A percentile compares a stretch with the other conserved stretches of the same genome.
These are phyloP conservation scores for Girardia tigrina DNA, from an alignment of 2,888 invertebrate genomes.

Conservation along the genomic window DNA sequence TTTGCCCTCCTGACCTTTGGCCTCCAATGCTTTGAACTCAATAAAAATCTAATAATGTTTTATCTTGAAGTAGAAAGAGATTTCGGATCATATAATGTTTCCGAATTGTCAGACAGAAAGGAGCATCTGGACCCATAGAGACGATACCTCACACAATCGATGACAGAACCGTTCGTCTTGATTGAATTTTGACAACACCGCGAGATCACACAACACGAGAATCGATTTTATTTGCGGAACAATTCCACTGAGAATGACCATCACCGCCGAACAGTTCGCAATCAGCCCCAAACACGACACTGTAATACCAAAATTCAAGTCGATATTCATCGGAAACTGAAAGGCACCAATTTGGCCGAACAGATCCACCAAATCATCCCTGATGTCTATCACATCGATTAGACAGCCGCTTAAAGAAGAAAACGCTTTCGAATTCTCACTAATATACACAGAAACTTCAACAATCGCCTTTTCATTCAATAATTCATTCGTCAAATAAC, in stretches of 20 bases:
- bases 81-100: too few relatives aligned
- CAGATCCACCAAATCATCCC: constrained; percentile 56
- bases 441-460: too few relatives aligned
- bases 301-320: constrained; percentile 84
- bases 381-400: constrained; percentile 90
- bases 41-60: too few relatives aligned
- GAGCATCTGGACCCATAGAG: too few relatives aligned
- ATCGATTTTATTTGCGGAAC: constrained; percentile 54
- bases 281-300: constrained; percentile 86
- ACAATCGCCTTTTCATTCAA: too few relatives aligned
- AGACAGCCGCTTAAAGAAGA: too few relatives aligned
- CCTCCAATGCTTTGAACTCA: too few relatives aligned
- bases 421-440: too few relatives aligned
- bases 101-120: too few relatives aligned
- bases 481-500: too few relatives aligned
- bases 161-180: not conserved
- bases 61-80: too few relatives aligned
- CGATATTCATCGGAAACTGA: constrained; percentile 78
- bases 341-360: constrained; percentile 86
- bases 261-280: constrained; percentile 77
- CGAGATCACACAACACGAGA: not conserved
- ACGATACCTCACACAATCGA: not conserved
- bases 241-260: constrained; percentile 89
- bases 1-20: too few relatives aligned
- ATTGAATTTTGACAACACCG: not conserved